These are phyloP conservation scores for Leptopilina boulardi DNA, from an alignment of 1,140 invertebrate genomes.

Conservation along the genomic window DNA sequence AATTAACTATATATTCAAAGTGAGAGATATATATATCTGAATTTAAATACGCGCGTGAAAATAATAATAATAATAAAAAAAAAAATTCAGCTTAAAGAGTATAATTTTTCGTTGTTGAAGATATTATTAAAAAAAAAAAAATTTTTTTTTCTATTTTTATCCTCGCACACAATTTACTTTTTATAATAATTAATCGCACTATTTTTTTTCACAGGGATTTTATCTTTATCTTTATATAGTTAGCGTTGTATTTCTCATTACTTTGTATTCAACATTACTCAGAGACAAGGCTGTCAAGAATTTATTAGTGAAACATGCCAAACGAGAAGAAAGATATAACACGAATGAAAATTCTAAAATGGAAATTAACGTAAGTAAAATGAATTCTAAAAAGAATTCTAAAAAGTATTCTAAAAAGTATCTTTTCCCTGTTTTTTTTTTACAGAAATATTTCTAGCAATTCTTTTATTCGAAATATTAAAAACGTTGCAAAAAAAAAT, in stretches of 20 bases:
- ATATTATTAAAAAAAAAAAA: too few relatives aligned
- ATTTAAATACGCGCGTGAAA: background rate
- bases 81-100: background rate
- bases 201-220: slow-evolving; percentile 81
- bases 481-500: too few relatives aligned
- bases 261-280: slow-evolving; percentile 86
- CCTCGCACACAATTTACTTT: background rate
- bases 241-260: slow-evolving; percentile 87
- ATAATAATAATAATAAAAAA: slow-evolving; percentile 18
- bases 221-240: slow-evolving; percentile 89
- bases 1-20: slow-evolving; percentile 11
- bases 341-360: slow-evolving; percentile 44
- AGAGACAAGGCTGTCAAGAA: slow-evolving; percentile 78
- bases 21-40: background rate
- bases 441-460: too few relatives aligned
- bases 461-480: too few relatives aligned
- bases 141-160: background rate
- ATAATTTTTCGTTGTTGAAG: background rate
- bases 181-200: slow-evolving; percentile 8
- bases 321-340: slow-evolving; percentile 55
- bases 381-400: too few relatives aligned
- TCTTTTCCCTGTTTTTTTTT: too few relatives aligned
- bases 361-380: background rate
- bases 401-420: too few relatives aligned
- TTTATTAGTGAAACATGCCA: slow-evolving; percentile 60